Evolutionary conservation across 2,888 invertebrate genomes (phyloP).

Genomic region (Pollenia labialis): DNA sequence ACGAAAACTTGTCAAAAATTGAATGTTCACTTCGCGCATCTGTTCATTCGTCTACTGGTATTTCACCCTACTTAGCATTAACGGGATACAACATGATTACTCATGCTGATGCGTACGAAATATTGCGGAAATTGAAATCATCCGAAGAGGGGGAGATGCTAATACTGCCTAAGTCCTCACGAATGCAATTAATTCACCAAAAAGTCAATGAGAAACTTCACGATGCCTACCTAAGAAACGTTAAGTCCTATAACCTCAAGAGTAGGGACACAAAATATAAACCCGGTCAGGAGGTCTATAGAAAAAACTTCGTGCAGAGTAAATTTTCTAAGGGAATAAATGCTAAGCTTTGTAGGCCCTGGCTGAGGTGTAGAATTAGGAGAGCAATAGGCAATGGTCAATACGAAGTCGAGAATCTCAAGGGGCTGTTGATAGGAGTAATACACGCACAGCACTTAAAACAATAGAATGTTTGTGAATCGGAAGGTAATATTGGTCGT

Average conservation of each 20-base stretch:
- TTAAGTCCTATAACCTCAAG: background rate
- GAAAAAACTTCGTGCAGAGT: no score
- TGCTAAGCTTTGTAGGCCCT: background rate
- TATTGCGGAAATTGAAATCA: no score
- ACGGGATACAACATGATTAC: conserved; percentile 17
- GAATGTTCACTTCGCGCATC: background rate
- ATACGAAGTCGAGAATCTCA: background rate
- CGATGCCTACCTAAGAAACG: background rate
- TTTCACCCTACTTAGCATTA: background rate
- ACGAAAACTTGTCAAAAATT: background rate
- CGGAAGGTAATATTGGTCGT: background rate
- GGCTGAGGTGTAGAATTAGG: background rate
- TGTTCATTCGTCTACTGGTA: background rate
- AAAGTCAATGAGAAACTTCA: conserved; percentile 3
- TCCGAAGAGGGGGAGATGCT: background rate
- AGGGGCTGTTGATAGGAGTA: background rate
- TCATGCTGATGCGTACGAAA: background rate
- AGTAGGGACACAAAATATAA: background rate
- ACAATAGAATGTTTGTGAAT: background rate
- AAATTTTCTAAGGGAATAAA: conserved; percentile 18
- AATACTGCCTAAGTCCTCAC: background rate
- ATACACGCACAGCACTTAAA: conserved; percentile 2
- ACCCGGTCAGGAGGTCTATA: background rate
- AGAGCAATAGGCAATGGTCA: background rate
- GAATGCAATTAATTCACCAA: background rate